phyloP scores from a whole-genome alignment of 2,888 invertebrate genomes.

The Stenodema calcarata region DNA sequence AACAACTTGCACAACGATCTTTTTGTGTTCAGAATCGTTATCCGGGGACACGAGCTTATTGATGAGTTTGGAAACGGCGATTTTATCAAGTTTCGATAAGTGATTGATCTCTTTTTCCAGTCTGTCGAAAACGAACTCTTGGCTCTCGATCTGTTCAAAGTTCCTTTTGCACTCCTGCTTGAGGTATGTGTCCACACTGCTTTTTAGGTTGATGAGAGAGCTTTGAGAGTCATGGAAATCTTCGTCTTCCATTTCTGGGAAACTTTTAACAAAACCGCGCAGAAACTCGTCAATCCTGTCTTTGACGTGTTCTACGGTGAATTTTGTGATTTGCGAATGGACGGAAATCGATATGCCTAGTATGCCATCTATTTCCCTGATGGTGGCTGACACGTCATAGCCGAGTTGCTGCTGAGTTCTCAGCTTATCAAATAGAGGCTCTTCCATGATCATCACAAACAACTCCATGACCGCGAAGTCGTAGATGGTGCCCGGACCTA shows the following conservation, averaged over 20 bases:
- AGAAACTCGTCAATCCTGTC: slow-evolving; percentile 76
- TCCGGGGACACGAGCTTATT: background rate
- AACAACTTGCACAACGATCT: slow-evolving; percentile 54
- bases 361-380: slow-evolving; percentile 76
- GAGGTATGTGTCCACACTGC: slow-evolving; percentile 77
- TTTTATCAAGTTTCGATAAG: background rate
- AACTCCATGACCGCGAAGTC: slow-evolving; percentile 55
- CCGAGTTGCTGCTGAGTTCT: slow-evolving; percentile 90
- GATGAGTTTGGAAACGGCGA: background rate
- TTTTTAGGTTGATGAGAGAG: slow-evolving; percentile 77
- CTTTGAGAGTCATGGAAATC: slow-evolving; percentile 68
- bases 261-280: slow-evolving; percentile 67
- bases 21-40: slow-evolving; percentile 29
- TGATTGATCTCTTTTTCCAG: slow-evolving; percentile 67
- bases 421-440: slow-evolving; percentile 84
- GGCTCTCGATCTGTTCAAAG: slow-evolving; percentile 78
- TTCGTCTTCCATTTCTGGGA: slow-evolving; percentile 67
- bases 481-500: slow-evolving; percentile 50
- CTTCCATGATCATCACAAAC: slow-evolving; percentile 76
- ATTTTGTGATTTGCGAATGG: slow-evolving; percentile 78
- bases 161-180: slow-evolving; percentile 78
- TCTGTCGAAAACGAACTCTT: slow-evolving; percentile 80
- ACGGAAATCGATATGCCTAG: slow-evolving; percentile 81
- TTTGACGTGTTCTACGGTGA: slow-evolving; percentile 72
- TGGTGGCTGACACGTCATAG: slow-evolving; percentile 78